Base-by-base conservation (phyloP, 2,888 invertebrate genomes). In the Poecilus cupreus region DNA sequence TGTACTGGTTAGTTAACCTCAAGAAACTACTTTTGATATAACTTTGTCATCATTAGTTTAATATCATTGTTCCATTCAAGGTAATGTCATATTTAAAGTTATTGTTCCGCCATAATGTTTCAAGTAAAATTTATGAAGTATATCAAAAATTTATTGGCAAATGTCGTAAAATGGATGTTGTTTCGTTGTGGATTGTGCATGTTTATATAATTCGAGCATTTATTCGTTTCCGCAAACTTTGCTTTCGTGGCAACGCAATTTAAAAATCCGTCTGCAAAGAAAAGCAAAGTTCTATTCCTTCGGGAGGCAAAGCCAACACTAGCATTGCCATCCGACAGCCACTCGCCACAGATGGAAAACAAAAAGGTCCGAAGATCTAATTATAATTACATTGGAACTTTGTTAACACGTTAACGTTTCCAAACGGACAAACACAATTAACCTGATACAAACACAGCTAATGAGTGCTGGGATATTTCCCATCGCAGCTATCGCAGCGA, bases 401-500 rank as follows among this genome's bases (percentile, higher is more conserved):
- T 77, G 77, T 77, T 77, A 77, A 77, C 39, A 77, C 77, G 64
- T 77, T 77, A 60, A 77, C 77, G 64, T 77, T 77, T 77, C 64
- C 60, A 60, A 77, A 77, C 20, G 60, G 64, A 77, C 64, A 77
- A 77, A 77, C 60, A 77, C 64, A 77, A 77, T 60, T 60, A 77
- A 46, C 72, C 49, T 46, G 72, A 72, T 72, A 72, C 72, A 68
- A 68, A 68, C 64, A 68, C 37, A 32, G 16, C 64, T 68, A 68
- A 68, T 68, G 64, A 68, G 64, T 26, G 60, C 16, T 32, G 8
- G 64, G 37, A 39, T 68, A 68, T 68, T 68, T 18, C 39, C 64
- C 13, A 18, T 16, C 16, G 37, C 64, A 32, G 32, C 32, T 32
- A 18, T 51, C 51, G 16, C 51, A 43, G 4, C 11, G 43, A 43